Base-by-base conservation (phyloP, 2,888 invertebrate genomes). In the Formica aserva region DNA sequence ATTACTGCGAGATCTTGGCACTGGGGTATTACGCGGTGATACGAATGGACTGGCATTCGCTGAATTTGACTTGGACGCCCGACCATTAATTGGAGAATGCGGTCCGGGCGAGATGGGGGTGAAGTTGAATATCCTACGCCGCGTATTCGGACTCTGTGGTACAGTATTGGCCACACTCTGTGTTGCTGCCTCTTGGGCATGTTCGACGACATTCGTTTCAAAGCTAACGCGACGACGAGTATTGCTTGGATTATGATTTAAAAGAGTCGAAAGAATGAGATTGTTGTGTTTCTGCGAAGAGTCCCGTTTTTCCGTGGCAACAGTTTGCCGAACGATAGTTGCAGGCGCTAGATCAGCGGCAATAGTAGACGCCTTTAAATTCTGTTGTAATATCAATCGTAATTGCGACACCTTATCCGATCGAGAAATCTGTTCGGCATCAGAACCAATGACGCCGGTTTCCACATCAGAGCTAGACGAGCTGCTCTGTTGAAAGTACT, bases 21-120 rank as follows among this genome's bases (percentile, higher is more conserved):
- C 96, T 6, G 97, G 97, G 0, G 98, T 97, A 90, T 97, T 96
- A 62, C 97, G 95, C 0, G 98, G 98, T 89, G 98, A 98, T 18
- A 98, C 97, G 94, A 98, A 98, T 0, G 97, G 97, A 94, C 97
- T 97, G 35, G 96, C 97, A 75, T 96, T 97, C 0, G 97, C 96
- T 89, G 97, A 97, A 87, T 96, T 96, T 38, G 96, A 95, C 89
- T 96, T 96, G 1, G 96, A 96, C 35, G 95, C 95, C 29, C 95
- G 94, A 15, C 95, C 95, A 88, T 96, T 95, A 92, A 94, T 93
- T 1, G 97, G 97, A 1, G 97, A 97, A 91, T 96, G 96, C 63
- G 97, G 96, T n/a, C 97, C 97, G 11, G 97, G 97, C 52, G 98
- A 98, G 92, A 98, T 98, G 0, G 98, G 98, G 45, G 97, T 97